Percentiles rank a stretch among this genome's conserved stretches.
phyloP scores from a whole-genome alignment of 2,797 vertebrate genomes.

The Pelochelys cantorii region DNA sequence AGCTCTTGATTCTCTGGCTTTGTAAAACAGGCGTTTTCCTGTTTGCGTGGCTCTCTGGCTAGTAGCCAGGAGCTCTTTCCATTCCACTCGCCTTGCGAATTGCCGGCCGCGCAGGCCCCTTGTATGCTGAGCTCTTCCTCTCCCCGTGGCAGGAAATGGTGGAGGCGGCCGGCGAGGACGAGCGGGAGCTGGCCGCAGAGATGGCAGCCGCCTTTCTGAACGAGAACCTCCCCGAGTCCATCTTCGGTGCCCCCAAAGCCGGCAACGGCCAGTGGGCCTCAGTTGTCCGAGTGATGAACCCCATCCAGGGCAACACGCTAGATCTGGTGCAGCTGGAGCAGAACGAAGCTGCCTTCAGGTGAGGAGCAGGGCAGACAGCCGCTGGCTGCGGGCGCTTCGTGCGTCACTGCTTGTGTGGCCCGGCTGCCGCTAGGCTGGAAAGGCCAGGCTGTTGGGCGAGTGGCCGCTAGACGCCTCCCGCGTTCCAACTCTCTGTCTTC shows the following conservation, averaged over 20 bases:
- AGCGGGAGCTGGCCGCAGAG: slow-evolving; percentile 96
- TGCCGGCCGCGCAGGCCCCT: too few relatives aligned
- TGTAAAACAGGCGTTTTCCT: not conserved
- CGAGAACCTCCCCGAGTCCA: slow-evolving; percentile 96
- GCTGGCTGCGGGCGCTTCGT: not conserved
- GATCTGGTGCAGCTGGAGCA: slow-evolving; percentile 97
- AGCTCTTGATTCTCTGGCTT: not conserved
- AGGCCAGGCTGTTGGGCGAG: not conserved
- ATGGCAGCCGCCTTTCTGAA: slow-evolving; percentile 99
- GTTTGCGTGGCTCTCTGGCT: not conserved
- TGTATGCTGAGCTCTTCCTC: not conserved
- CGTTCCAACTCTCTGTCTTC: not conserved
- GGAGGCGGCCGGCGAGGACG: slow-evolving; percentile 97
- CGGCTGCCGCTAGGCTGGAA: not conserved
- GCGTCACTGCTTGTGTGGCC: not conserved
- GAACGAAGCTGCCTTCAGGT: slow-evolving; percentile 99
- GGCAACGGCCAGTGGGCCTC: slow-evolving; percentile 98
- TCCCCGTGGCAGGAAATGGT: slow-evolving; percentile 92
- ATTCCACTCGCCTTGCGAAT: not conserved
- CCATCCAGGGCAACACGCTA: slow-evolving; percentile 94
- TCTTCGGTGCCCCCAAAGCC: slow-evolving; percentile 97
- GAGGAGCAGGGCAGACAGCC: slow-evolving; percentile 37
- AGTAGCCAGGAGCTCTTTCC: not conserved
- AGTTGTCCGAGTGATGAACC: slow-evolving; percentile 94
- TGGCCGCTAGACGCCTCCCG: not conserved